Evolutionary conservation across 2,797 vertebrate genomes (phyloP).

Genomic region (Champsocephalus gunnari): DNA sequence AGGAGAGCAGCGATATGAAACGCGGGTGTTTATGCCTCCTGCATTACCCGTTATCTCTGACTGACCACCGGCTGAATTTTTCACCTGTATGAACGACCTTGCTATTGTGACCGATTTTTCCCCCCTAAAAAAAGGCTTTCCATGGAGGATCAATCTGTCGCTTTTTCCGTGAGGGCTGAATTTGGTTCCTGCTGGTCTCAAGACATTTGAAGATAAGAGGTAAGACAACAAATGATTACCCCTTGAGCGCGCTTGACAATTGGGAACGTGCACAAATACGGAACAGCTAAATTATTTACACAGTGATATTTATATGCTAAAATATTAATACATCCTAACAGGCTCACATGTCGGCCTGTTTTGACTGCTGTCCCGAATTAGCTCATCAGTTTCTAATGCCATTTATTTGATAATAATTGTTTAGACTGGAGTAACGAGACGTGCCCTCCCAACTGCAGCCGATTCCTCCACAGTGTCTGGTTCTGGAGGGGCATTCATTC

Average conservation of each 20-base stretch:
- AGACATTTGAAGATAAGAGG: constrained; percentile 80
- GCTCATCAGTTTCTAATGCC: constrained; percentile 28
- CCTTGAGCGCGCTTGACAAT: constrained; percentile 31
- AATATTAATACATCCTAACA: constrained; percentile 20
- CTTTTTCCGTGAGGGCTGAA: constrained; percentile 66
- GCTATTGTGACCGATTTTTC: constrained; percentile 66
- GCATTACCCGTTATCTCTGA: constrained; percentile 45
- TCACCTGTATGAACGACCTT: constrained; percentile 81
- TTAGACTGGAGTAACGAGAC: constrained; percentile 53
- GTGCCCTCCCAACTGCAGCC: constrained; percentile 66
- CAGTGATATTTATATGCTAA: constrained; percentile 35
- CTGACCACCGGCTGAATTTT: constrained; percentile 63
- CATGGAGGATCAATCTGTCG: constrained; percentile 72
- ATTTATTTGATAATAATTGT: constrained; percentile 50
- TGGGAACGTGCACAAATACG: constrained; percentile 34
- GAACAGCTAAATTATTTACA: constrained; percentile 42
- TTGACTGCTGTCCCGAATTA: constrained; percentile 29
- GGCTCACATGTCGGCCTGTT: constrained; percentile 45
- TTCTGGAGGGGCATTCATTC: constrained; percentile 22
- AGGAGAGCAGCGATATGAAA: constrained; percentile 70
- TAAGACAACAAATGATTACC: constrained; percentile 50
- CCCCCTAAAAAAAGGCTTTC: constrained; percentile 54
- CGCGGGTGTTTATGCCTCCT: constrained; percentile 66
- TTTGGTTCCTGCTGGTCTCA: constrained; percentile 62
- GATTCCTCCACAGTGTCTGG: constrained; percentile 57